A percentile compares a stretch with the other conserved stretches of the same genome.
Conservation (phyloP, 2,797 vertebrate genomes). For the Glossophaga mutica region DNA sequence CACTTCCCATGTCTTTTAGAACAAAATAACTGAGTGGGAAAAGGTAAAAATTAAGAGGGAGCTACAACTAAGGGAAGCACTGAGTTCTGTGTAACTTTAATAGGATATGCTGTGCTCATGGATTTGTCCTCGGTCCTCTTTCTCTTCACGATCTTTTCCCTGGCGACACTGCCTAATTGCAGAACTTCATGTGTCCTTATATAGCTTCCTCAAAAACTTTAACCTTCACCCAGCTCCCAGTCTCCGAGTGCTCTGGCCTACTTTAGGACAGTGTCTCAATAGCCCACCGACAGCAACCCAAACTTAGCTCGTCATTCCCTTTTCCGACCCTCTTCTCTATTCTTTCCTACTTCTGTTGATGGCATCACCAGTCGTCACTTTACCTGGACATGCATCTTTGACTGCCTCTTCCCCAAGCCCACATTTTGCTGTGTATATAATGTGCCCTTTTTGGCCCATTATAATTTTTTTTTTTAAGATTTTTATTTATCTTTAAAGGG, state of each 20-base stretch:
- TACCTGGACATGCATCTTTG: background rate
- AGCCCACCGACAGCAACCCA: fast-evolving
- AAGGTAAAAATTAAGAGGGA: background rate
- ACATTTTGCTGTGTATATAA: too few species aligned
- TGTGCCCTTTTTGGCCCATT: too few species aligned
- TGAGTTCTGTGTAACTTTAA: background rate
- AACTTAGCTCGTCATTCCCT: background rate
- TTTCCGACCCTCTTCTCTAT: background rate
- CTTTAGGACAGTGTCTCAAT: background rate
- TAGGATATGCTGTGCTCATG: background rate
- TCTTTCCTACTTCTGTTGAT: background rate
- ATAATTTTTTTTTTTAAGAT: too few species aligned
- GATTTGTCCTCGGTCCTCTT: background rate
- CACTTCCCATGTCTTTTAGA: background rate
- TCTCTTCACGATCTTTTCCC: background rate
- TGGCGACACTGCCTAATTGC: background rate
- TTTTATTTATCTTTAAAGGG: too few species aligned
- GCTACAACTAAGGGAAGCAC: background rate
- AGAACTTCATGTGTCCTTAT: background rate
- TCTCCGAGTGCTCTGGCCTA: background rate
- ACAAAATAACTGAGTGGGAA: background rate
- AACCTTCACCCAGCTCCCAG: too few species aligned
- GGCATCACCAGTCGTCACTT: background rate
- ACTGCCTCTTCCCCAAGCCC: background rate
- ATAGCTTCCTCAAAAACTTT: background rate